Evolutionary conservation across 2,888 invertebrate species (phyloP).

Genomic region (Agrotis puta): DNA sequence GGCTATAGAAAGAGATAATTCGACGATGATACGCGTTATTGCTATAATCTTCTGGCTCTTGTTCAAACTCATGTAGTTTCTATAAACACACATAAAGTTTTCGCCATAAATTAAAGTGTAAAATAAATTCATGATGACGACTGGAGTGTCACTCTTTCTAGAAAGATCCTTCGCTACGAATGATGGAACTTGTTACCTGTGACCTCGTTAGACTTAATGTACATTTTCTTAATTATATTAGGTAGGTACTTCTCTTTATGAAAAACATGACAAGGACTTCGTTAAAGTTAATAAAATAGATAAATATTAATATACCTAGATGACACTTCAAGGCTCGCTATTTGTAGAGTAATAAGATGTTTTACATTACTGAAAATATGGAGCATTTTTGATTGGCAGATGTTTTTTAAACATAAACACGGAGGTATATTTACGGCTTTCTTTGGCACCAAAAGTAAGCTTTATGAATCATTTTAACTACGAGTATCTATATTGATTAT

Average conservation of each 20-base stretch:
- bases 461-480: not conserved
- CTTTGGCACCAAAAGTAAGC: not conserved
- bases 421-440: not conserved
- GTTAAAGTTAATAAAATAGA: conserved; percentile 13
- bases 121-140: conserved; percentile 40
- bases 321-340: conserved; percentile 20
- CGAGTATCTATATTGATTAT: not conserved
- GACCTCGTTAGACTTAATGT: conserved; percentile 37
- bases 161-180: conserved; percentile 10
- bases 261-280: conserved; percentile 16
- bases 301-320: conserved; percentile 9
- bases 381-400: not conserved
- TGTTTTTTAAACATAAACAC: not conserved
- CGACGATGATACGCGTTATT: conserved; percentile 37
- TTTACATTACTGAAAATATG: not conserved
- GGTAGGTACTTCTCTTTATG: not conserved
- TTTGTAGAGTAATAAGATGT: conserved; percentile 13
- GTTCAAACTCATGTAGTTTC: conserved; percentile 37
- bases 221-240: conserved; percentile 48
- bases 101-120: conserved; percentile 31
- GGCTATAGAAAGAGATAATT: conserved; percentile 29
- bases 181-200: conserved; percentile 1
- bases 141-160: conserved; percentile 8
- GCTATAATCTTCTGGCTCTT: conserved; percentile 39
- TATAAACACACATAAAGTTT: conserved; percentile 51